Evolutionary conservation across 35 echinoderm and acorn worm species (phyloP).

Genomic region (Lytechinus variegatus): DNA sequence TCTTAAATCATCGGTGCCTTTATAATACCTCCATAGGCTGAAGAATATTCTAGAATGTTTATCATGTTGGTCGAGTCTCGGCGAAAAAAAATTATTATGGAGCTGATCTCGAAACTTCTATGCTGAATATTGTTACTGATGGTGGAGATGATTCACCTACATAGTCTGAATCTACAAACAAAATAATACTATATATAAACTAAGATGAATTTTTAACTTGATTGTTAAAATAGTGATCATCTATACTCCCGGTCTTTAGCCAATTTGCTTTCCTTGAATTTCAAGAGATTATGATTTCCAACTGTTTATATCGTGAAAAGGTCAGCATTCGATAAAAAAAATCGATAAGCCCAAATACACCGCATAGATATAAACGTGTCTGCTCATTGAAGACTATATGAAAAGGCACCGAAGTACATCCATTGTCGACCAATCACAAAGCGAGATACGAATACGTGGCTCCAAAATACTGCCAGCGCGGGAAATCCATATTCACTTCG

Average conservation of each 20-base stretch:
- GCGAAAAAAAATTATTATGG: not conserved
- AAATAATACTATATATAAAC: not conserved
- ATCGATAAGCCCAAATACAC: not conserved
- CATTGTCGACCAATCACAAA: not conserved
- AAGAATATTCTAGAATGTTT: not conserved
- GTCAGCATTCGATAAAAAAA: not conserved
- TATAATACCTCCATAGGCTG: not conserved
- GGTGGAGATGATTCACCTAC: not conserved
- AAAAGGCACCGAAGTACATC: not conserved
- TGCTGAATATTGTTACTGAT: not conserved
- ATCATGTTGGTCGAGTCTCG: not conserved
- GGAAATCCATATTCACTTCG: too few relatives aligned
- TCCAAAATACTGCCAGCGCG: not conserved
- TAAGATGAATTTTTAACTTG: not conserved
- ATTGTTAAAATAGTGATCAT: not conserved
- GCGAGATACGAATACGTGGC: not conserved
- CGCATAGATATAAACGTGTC: not conserved
- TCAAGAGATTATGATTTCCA: not conserved
- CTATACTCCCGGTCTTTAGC: not conserved
- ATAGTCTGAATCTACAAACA: not conserved
- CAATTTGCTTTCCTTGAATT: not conserved
- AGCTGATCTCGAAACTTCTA: not conserved
- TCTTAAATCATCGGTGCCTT: too few relatives aligned
- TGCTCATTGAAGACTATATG: not conserved
- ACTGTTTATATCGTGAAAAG: not conserved